A percentile compares a stretch with the other conserved stretches of the same genome.
These are phyloP conservation scores for Tetanocera ferruginea DNA, from an alignment of 2,888 invertebrate species.

Conservation along the genomic window DNA sequence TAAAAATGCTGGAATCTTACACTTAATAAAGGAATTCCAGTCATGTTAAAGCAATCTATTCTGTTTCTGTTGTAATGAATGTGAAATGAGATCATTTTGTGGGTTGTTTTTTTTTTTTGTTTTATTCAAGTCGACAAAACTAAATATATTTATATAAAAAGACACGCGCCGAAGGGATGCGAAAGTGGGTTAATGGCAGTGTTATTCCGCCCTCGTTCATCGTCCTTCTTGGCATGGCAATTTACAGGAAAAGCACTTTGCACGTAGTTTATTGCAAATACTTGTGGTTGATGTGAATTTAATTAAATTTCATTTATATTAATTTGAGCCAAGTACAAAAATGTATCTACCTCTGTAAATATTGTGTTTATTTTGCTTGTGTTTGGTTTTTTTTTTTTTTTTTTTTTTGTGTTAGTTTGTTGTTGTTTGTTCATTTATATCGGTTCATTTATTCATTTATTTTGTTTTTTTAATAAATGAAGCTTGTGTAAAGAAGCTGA, in stretches of 20 bases:
- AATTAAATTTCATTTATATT: slow-evolving; percentile 37
- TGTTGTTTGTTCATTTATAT: too few relatives aligned
- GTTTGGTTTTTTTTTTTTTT: background rate
- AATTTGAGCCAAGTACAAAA: slow-evolving; percentile 6
- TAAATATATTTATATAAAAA: slow-evolving; percentile 18
- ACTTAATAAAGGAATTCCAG: slow-evolving; percentile 25
- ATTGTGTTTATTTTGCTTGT: background rate
- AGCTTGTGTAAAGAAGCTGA: background rate
- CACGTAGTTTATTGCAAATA: slow-evolving; percentile 33
- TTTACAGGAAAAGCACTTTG: background rate
- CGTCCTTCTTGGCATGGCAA: background rate
- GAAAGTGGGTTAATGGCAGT: slow-evolving; percentile 20
- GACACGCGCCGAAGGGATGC: background rate
- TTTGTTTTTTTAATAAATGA: background rate
- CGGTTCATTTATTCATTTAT: background rate
- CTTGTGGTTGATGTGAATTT: slow-evolving; percentile 44
- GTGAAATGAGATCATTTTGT: slow-evolving; percentile 40
- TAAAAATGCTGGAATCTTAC: slow-evolving; percentile 2
- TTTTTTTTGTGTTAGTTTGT: too few relatives aligned
- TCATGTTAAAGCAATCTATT: slow-evolving; percentile 37
- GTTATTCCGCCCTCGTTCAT: background rate
- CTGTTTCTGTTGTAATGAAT: slow-evolving; percentile 39
- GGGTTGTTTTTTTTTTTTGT: slow-evolving; percentile 15
- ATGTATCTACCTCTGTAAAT: background rate
- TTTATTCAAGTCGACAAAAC: background rate